Conservation (phyloP, 2,113 vertebrate species). For the Reinhardtius hippoglossoides region DNA sequence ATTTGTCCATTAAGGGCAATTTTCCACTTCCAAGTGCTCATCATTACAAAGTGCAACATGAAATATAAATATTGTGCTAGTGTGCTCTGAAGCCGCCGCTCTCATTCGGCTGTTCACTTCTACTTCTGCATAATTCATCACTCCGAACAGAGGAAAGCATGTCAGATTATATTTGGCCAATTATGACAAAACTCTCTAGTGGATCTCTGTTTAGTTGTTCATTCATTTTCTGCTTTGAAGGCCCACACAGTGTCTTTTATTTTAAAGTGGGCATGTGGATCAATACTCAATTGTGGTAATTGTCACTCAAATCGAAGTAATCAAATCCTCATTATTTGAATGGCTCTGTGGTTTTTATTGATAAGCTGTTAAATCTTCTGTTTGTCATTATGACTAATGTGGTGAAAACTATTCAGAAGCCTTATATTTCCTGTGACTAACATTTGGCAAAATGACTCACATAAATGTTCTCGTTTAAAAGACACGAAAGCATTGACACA, state of each 20-base stretch:
- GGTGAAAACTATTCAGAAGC: not conserved
- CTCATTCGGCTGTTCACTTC: constrained; percentile 54
- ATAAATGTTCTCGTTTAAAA: not conserved
- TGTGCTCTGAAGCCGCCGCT: constrained; percentile 34
- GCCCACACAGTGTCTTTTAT: constrained; percentile 21
- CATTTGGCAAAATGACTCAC: not conserved
- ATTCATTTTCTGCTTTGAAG: constrained; percentile 39
- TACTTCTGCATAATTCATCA: constrained; percentile 69
- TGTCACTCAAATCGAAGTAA: constrained; percentile 17
- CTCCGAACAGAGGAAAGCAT: constrained; percentile 46
- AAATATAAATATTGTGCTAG: constrained; percentile 64
- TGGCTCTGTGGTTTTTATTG: not conserved
- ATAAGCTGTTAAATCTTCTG: not conserved
- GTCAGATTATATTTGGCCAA: constrained; percentile 58
- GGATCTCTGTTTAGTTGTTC: constrained; percentile 45
- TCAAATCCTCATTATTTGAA: not conserved
- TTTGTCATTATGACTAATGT: not conserved
- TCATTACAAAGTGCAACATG: constrained; percentile 59
- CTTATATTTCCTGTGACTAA: not conserved
- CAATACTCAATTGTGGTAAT: constrained; percentile 20
- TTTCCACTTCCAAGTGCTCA: constrained; percentile 21
- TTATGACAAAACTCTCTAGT: constrained; percentile 49
- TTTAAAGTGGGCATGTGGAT: constrained; percentile 15
- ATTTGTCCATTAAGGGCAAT: constrained; percentile 51
- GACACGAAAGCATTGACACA: not conserved